Evolutionary conservation across 2,797 vertebrate species (phyloP).

Genomic region (Onychomys leucogaster): DNA sequence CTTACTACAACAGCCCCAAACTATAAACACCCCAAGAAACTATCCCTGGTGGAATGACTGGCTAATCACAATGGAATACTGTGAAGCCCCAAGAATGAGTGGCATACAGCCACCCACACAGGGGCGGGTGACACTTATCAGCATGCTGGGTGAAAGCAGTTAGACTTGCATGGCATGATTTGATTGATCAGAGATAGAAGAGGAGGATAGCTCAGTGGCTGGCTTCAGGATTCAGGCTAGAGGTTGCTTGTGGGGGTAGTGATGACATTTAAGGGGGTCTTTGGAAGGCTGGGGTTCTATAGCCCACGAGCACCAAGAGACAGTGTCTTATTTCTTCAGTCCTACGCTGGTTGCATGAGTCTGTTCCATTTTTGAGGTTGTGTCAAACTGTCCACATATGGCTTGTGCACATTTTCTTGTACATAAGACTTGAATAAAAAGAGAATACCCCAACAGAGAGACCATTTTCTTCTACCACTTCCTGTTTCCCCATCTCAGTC

Average conservation of each 20-base stretch:
- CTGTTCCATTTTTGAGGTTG: background rate
- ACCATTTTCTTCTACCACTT: background rate
- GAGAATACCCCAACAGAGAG: background rate
- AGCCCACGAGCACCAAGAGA: background rate
- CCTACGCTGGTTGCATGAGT: background rate
- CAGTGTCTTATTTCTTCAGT: background rate
- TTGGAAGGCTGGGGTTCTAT: background rate
- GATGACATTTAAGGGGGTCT: background rate
- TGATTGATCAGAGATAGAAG: background rate
- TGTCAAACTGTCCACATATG: background rate
- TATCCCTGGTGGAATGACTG: background rate
- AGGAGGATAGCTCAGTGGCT: background rate
- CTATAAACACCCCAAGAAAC: background rate
- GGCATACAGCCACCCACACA: background rate
- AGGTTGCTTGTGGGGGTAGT: background rate
- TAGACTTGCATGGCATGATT: background rate
- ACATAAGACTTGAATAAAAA: conserved; percentile 16
- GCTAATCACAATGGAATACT: background rate
- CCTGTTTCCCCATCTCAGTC: background rate
- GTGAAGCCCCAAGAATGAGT: background rate
- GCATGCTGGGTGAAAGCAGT: background rate
- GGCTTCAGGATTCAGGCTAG: background rate
- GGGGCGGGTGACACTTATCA: background rate
- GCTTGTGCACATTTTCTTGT: background rate
- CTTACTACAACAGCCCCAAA: background rate